Conservation (phyloP, 1,140 invertebrate genomes). For the Drosophila pachea region DNA sequence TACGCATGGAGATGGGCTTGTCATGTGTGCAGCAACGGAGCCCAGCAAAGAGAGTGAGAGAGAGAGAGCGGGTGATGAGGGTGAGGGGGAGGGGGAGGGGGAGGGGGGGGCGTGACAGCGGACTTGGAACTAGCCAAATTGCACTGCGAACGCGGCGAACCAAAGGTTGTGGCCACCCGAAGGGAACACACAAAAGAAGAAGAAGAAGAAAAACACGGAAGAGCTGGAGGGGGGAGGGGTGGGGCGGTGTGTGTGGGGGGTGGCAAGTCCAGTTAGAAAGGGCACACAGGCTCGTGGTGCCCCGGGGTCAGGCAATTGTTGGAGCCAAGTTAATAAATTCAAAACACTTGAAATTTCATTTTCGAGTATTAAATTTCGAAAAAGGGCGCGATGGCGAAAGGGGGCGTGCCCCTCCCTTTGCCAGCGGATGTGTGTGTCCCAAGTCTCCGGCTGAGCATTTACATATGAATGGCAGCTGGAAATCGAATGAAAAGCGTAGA, state of each 20-base stretch:
- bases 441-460: slow-evolving; percentile 25
- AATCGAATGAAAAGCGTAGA: slow-evolving; percentile 39
- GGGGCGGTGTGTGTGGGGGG: too few relatives aligned
- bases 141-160: too few relatives aligned
- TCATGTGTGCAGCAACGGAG: slow-evolving; percentile 45
- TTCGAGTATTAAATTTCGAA: slow-evolving; percentile 61
- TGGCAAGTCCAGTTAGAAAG: too few relatives aligned
- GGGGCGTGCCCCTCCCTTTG: not conserved
- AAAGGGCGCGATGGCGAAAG: not conserved
- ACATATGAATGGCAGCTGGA: slow-evolving; percentile 47
- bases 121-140: too few relatives aligned
- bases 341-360: slow-evolving; percentile 65
- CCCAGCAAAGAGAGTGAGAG: too few relatives aligned
- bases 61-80: too few relatives aligned
- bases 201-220: too few relatives aligned
- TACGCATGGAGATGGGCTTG: not conserved
- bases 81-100: too few relatives aligned
- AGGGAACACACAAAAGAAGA: not conserved
- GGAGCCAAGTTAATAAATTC: slow-evolving; percentile 60
- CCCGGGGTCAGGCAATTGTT: not conserved
- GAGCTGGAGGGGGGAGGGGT: too few relatives aligned
- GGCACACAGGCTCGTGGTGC: not conserved
- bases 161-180: slow-evolving; percentile 19
- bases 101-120: too few relatives aligned
- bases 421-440: slow-evolving; percentile 13